Conservation (phyloP, 2,888 invertebrate genomes). For the Hymenopus coronatus region DNA sequence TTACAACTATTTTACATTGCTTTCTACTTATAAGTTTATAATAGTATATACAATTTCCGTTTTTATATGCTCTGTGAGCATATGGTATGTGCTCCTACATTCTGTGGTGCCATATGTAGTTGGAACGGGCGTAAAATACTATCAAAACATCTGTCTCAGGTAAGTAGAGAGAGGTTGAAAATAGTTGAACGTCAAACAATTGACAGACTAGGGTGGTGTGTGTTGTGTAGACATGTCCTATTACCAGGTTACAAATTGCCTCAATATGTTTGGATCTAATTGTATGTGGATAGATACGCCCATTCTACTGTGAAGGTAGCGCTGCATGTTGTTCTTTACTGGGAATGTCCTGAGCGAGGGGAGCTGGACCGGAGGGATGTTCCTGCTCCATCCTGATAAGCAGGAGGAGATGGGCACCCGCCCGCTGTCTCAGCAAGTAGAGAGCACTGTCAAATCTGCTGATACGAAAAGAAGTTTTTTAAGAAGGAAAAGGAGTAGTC, state of each 20-base stretch:
- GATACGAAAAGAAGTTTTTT: constrained; percentile 14
- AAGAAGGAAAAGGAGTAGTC: neutral
- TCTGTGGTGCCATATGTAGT: no score
- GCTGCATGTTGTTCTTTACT: neutral
- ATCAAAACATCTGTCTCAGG: no score
- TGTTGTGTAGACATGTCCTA: neutral
- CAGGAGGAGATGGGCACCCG: neutral
- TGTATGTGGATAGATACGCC: neutral
- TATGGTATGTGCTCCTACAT: no score
- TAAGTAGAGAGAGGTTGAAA: no score
- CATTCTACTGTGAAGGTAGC: neutral
- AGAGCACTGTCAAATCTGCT: constrained; percentile 16
- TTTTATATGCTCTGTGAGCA: no score
- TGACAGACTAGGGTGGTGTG: neutral
- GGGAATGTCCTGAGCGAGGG: neutral
- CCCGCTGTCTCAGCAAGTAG: constrained; percentile 14
- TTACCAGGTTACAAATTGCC: neutral
- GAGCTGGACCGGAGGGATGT: neutral
- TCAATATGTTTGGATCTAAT: neutral
- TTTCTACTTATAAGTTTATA: no score
- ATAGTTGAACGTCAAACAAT: no score
- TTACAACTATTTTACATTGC: no score
- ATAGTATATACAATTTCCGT: no score
- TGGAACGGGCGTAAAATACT: no score
- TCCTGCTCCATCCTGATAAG: constrained; percentile 12